Base-by-base conservation (phyloP, 2,888 invertebrate genomes). In the Dendrolimus houi region DNA sequence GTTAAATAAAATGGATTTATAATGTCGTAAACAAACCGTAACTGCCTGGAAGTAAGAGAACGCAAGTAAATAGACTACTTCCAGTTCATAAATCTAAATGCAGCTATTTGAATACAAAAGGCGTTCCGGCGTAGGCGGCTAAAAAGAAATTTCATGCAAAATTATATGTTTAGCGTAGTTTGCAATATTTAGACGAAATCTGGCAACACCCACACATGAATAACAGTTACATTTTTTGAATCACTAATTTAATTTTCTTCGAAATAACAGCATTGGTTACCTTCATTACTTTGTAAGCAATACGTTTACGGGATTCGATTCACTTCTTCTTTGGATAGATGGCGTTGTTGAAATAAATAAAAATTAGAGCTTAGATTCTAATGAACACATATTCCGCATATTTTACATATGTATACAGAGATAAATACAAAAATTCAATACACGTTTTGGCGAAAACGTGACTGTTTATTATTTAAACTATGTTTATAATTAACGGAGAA, bases 1-100 rank as follows among this genome's bases (percentile, higher is more conserved):
- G 64, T 62, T 60, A 62, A 57, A 41, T 40, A 57, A 64, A 70
- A 64, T 68, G 56, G 66, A 69, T 70, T 70, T 72, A 70, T 68
- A 64, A 65, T 62, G 64, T 65, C 65, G 65, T 72, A 68, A 72
- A 67, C 67, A 66, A 64, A 14, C 9, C 13, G 54, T 9, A 47
- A 10, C 47, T 12, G 47, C 47, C 47, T 47, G 9, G 47, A 47
- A 47, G 47, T 47, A 47, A 47, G 47, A 47, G 47, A 9, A 10
- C 47, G 47, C 47, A 9, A 47, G 47, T 47, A 47, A 47, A 47
- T 12, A 47, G 12, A 47, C 47, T 47, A 47, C 47, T 47, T 47
- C 47, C 47, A 47, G 47, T 12, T 10, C 12, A 47, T 47, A 47
- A 47, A 47, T 47, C 47, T 47, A 47, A 47, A 47, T 47, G 12